Evolutionary conservation across 2,113 vertebrate genomes (phyloP).

Genomic region (Leptobrachium ailaonicum): DNA sequence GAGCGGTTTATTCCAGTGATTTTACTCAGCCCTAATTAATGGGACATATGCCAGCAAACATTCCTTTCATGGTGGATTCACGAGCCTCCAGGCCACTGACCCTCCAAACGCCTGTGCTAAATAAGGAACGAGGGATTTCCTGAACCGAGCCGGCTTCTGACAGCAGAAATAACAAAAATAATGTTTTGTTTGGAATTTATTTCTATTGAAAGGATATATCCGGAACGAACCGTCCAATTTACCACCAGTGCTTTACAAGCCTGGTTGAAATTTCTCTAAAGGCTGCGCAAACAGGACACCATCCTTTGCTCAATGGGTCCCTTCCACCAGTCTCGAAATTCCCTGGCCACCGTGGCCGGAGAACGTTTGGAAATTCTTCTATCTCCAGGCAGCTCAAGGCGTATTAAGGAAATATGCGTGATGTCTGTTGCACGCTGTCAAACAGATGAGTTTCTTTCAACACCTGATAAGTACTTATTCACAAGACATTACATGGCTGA

Average conservation of each 20-base stretch:
- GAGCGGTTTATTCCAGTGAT: conserved; percentile 13
- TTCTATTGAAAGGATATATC: conserved; percentile 5
- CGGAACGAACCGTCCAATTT: background rate
- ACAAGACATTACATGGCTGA: background rate
- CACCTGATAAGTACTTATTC: conserved; percentile 22
- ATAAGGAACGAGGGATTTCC: conserved; percentile 32
- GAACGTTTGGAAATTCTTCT: conserved; percentile 5
- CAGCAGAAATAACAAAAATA: conserved; percentile 24
- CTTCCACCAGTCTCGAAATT: background rate
- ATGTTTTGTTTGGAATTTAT: background rate
- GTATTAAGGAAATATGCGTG: conserved; percentile 10
- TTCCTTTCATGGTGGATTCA: conserved; percentile 34
- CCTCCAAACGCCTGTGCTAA: background rate
- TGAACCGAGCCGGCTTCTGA: background rate
- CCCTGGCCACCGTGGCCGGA: background rate
- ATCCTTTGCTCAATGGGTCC: background rate
- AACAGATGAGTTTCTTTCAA: conserved; percentile 7
- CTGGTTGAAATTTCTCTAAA: background rate
- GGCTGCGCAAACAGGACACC: too few relatives aligned
- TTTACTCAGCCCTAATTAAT: conserved; percentile 4
- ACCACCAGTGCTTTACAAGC: background rate
- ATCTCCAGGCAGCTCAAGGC: conserved; percentile 8
- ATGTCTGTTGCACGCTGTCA: conserved; percentile 19
- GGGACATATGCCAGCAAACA: conserved; percentile 7
- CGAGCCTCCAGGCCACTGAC: conserved; percentile 18